These are phyloP conservation scores for Scrobipalpa costella DNA, from an alignment of 2,888 invertebrate species.

Conservation along the genomic window DNA sequence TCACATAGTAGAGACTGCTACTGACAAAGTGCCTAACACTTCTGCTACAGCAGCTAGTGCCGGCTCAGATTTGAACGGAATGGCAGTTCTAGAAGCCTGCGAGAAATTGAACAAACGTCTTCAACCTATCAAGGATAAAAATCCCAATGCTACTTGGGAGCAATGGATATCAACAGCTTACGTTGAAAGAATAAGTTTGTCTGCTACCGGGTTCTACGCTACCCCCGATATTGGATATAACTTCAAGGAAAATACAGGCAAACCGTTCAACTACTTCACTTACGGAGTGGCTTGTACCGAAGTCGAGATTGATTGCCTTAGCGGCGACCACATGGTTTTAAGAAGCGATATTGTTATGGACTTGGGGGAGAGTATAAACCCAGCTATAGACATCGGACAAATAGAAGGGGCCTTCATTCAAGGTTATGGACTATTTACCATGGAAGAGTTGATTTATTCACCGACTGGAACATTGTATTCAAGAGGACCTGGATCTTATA, in stretches of 20 bases:
- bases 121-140: constrained; percentile 85
- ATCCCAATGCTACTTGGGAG: constrained; percentile 91
- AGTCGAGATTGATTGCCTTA: constrained; percentile 96
- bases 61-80: constrained; percentile 94
- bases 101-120: constrained; percentile 86
- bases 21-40: constrained; percentile 95
- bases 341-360: constrained; percentile 98
- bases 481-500: constrained; percentile 95
- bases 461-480: constrained; percentile 91
- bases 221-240: constrained; percentile 88
- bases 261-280: constrained; percentile 91
- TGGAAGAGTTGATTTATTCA: constrained; percentile 94
- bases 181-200: constrained; percentile 87
- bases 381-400: constrained; percentile 98
- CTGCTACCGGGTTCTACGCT: constrained; percentile 91
- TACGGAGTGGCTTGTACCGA: constrained; percentile 93
- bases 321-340: constrained; percentile 94
- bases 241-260: constrained; percentile 85
- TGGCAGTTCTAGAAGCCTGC: constrained; percentile 94
- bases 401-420: constrained; percentile 97
- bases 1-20: constrained; percentile 90
- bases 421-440: constrained; percentile 94
- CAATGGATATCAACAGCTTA: constrained; percentile 91
- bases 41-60: constrained; percentile 94
- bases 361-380: constrained; percentile 96